Evolutionary conservation across 1,140 invertebrate species (phyloP), one percentile per base, ranked within the genome.

Genomic region (Drosophila quadrilineata): DNA sequence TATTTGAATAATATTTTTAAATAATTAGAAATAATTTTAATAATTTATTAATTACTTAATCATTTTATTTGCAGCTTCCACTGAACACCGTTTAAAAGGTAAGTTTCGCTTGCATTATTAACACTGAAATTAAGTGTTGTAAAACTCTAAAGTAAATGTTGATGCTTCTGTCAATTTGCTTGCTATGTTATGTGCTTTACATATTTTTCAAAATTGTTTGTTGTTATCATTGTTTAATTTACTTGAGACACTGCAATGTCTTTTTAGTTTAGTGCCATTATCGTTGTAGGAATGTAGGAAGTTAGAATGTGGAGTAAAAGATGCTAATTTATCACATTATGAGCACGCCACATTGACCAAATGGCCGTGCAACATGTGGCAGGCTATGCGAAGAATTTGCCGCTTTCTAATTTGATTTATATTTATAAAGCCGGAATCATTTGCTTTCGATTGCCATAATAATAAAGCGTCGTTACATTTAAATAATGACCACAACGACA

Each of bases 391-490:
- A 16, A 45, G 40, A 14, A 26, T 16, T 45, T 45, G 41, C 41
- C 26, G 45, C 38, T 49, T 65, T 71, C 73, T 84, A 77, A 85
- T 85, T 77, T 85, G 77, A 84, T 84, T 84, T 77, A 84, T 84
- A 77, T 74, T 77, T 85, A 79, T 84, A 85, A 85, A 77, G 74
- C 75, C 70, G 70, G 50, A 77, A 84, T 84, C 74, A 74, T 85
- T 85, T 77, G 65, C 74, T 85, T 85, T 84, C 77, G 79, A 73
- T 84, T 74, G 75, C 74, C 74, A 60, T 85, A 71, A 84, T 85
- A 84, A 84, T 77, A 77, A 85, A 85, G 79, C 79, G 74, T 85
- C 79, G 70, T 84, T 84, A 84, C 79, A 84, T 84, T 84, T 85
- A 84, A 84, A 84, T 84, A 84, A 84, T 84, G 77, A 77, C 79